These are phyloP conservation scores for Platycnemis pennipes DNA, from an alignment of 2,888 invertebrate species.

Conservation along the genomic window DNA sequence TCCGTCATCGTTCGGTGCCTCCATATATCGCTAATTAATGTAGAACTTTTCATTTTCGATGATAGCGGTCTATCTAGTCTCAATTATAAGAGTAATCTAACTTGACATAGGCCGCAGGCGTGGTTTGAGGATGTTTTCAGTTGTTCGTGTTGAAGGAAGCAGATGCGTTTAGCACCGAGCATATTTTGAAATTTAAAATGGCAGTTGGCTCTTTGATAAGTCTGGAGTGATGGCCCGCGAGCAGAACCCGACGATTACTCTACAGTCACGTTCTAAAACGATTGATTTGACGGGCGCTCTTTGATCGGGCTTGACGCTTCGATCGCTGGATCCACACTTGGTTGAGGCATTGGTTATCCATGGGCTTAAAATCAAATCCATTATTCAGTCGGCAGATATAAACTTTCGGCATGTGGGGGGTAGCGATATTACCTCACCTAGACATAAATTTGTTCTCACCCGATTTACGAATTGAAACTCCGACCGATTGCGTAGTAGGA, in stretches of 20 bases:
- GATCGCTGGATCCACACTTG: background rate
- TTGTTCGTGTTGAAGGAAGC: background rate
- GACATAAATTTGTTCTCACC: too few species aligned
- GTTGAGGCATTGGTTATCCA: background rate
- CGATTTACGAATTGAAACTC: too few species aligned
- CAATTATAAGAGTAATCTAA: too few species aligned
- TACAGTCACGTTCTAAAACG: background rate
- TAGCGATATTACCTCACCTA: background rate
- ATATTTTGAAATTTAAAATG: background rate
- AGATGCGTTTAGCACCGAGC: background rate
- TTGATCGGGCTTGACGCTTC: background rate
- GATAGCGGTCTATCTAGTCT: too few species aligned
- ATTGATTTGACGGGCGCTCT: background rate
- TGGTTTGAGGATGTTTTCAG: background rate
- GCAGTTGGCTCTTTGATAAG: background rate
- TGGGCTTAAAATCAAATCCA: background rate
- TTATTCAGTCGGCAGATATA: background rate
- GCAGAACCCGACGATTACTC: background rate
- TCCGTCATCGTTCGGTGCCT: too few species aligned
- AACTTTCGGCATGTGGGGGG: background rate
- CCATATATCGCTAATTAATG: too few species aligned
- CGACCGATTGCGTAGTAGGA: too few species aligned
- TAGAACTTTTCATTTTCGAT: too few species aligned
- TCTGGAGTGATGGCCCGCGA: background rate
- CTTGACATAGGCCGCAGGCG: too few species aligned